Evolutionary conservation across 2,797 vertebrate genomes (phyloP).

Genomic region (Karalla daura): DNA sequence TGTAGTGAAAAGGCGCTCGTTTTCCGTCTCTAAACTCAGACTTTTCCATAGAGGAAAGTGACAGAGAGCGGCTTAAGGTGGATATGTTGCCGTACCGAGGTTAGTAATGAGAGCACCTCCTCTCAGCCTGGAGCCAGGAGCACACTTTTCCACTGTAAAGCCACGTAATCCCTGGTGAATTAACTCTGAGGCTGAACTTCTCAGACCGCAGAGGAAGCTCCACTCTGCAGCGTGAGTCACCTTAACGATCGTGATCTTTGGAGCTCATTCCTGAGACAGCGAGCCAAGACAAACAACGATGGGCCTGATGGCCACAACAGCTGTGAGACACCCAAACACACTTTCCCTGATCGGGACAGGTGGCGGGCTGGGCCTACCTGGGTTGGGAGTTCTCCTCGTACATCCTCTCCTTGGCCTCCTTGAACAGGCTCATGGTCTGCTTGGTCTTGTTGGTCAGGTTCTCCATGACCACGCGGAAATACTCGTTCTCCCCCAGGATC

Average conservation of each 20-base stretch:
- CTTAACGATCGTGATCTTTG: not conserved
- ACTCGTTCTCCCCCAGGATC: conserved; percentile 95
- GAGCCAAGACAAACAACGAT: conserved; percentile 22
- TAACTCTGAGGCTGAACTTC: not conserved
- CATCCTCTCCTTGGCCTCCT: conserved; percentile 97
- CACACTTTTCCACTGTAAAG: not conserved
- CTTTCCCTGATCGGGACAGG: not conserved
- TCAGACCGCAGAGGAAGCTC: not conserved
- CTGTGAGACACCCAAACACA: conserved; percentile 11
- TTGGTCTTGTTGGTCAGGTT: conserved; percentile 99
- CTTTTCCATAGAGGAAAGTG: not conserved
- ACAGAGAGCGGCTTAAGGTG: too few species aligned
- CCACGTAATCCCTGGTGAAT: not conserved
- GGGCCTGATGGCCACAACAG: conserved; percentile 16
- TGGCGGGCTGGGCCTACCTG: conserved; percentile 87
- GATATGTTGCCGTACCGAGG: too few species aligned
- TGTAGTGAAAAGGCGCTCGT: not conserved
- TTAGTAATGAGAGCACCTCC: not conserved
- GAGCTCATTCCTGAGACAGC: conserved; percentile 4
- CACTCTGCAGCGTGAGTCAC: not conserved
- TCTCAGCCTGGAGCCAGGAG: too few species aligned
- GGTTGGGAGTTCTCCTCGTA: conserved; percentile 99
- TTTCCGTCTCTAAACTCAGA: not conserved
- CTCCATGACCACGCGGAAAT: conserved; percentile 97
- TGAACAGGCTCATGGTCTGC: conserved; percentile 98